A percentile compares a stretch with the other conserved stretches of the same genome.
Conservation (phyloP, 2,113 vertebrate species). For the Haliaeetus leucogaster region DNA sequence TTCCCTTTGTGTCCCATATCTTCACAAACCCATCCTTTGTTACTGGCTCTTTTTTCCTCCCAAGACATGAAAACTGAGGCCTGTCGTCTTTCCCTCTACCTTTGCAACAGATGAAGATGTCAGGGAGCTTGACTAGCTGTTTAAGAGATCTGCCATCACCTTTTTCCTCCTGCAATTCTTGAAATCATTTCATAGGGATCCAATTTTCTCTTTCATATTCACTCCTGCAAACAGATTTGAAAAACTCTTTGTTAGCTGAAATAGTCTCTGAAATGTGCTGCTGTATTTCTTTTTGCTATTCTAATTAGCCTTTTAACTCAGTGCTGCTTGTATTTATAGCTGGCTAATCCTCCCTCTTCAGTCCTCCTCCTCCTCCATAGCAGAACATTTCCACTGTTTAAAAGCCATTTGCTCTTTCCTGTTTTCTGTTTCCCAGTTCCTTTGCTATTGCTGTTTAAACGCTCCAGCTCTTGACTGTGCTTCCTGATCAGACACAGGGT, state of each 20-base stretch:
- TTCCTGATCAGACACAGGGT: constrained; percentile 37
- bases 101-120: constrained; percentile 34
- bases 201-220: constrained; percentile 31
- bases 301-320: constrained; percentile 65
- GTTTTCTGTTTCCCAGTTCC: constrained; percentile 26
- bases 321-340: constrained; percentile 63
- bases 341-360: constrained; percentile 44
- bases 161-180: constrained; percentile 42
- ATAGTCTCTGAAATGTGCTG: constrained; percentile 50
- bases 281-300: constrained; percentile 59
- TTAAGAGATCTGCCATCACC: constrained; percentile 36
- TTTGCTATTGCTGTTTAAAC: background rate
- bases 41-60: background rate
- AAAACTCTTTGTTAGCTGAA: constrained; percentile 45
- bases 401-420: constrained; percentile 27
- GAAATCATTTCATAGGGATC: constrained; percentile 35
- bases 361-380: constrained; percentile 30
- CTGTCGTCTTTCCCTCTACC: background rate
- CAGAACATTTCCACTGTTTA: background rate
- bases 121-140: constrained; percentile 3
- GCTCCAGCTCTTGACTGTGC: constrained; percentile 25
- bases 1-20: background rate
- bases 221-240: constrained; percentile 53
- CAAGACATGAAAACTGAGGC: background rate
- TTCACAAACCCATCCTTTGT: background rate